Evolutionary conservation across 2,113 vertebrate genomes (phyloP).

Genomic region (Xenus cinereus): DNA sequence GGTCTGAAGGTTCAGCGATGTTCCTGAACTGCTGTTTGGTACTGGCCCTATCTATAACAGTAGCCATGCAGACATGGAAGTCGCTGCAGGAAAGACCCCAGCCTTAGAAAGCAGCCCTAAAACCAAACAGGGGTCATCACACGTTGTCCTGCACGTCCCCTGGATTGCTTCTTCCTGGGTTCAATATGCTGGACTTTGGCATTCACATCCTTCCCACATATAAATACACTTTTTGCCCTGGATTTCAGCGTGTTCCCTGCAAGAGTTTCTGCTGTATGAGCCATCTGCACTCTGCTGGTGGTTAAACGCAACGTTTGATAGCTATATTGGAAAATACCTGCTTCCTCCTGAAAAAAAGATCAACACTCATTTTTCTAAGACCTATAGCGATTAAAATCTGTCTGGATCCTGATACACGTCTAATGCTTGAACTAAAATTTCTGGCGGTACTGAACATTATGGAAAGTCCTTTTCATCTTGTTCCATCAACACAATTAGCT

Average conservation of each 20-base stretch:
- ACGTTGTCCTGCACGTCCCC: background rate
- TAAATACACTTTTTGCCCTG: background rate
- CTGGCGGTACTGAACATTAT: background rate
- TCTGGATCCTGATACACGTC: background rate
- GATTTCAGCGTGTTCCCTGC: background rate
- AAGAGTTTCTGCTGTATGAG: background rate
- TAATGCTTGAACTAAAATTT: background rate
- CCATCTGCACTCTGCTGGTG: background rate
- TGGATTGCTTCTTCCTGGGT: background rate
- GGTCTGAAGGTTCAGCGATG: background rate
- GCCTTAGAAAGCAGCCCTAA: background rate
- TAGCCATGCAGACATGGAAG: fast-evolving
- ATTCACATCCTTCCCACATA: background rate
- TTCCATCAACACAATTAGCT: background rate
- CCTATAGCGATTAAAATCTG: background rate
- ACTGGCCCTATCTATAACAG: background rate
- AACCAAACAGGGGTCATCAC: background rate
- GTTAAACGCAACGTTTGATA: background rate
- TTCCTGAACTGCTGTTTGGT: background rate
- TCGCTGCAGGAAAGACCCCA: background rate
- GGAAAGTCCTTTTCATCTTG: background rate
- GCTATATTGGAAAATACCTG: background rate
- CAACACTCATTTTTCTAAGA: background rate
- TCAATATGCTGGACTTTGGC: background rate
- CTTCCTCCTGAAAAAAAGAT: background rate